Conservation (phyloP, 2,888 invertebrate genomes). For the Hydriomena furcata region DNA sequence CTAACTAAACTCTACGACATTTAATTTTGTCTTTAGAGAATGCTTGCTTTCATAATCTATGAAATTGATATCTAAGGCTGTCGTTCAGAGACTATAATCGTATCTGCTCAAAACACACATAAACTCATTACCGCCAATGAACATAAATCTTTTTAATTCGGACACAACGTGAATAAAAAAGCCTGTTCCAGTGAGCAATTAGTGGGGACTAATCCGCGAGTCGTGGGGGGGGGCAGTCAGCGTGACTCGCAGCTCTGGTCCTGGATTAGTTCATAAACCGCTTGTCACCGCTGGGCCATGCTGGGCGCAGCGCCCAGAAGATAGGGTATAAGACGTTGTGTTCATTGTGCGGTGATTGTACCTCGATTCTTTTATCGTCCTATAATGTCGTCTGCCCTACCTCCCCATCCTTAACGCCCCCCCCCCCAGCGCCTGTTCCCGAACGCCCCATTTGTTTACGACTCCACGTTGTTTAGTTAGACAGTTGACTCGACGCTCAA, state of each 20-base stretch:
- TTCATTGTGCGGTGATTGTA: not conserved
- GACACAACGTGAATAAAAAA: not conserved
- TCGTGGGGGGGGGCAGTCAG: not conserved
- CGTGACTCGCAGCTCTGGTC: not conserved
- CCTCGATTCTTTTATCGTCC: not conserved
- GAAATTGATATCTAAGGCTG: not conserved
- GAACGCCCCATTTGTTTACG: conserved; percentile 4
- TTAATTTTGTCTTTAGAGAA: not conserved
- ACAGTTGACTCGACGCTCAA: conserved; percentile 4
- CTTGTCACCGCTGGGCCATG: not conserved
- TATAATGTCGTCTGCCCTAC: conserved; percentile 1
- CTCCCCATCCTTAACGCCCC: not conserved
- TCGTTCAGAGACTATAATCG: conserved; percentile 7
- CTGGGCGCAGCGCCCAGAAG: too few species aligned
- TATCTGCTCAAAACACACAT: not conserved
- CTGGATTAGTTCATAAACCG: not conserved
- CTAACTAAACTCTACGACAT: not conserved
- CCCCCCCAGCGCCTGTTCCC: not conserved
- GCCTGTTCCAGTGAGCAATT: conserved; percentile 5
- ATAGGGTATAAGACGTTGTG: not conserved
- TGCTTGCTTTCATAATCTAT: not conserved
- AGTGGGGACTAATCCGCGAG: conserved; percentile 1
- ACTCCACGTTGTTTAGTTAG: conserved; percentile 4
- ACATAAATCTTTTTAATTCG: conserved; percentile 3
- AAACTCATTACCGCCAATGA: not conserved